Percentiles rank a stretch among this genome's conserved stretches.
Conservation (phyloP, 2,113 vertebrate species). For the Notiomystis cincta region DNA sequence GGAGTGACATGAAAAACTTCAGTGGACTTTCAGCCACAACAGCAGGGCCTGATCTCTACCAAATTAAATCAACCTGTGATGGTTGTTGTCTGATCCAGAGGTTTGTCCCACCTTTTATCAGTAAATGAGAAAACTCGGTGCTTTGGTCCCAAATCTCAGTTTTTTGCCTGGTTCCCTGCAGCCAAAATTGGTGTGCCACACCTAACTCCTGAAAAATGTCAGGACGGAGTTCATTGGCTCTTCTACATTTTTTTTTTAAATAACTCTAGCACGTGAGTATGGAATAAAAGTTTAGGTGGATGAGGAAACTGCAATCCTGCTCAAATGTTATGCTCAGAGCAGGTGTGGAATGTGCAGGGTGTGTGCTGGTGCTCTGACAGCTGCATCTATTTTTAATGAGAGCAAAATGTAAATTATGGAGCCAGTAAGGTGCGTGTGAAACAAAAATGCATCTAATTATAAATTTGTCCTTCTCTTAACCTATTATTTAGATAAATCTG, state of each 20-base stretch:
- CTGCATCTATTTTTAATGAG: background rate
- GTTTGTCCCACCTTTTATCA: background rate
- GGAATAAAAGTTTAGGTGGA: background rate
- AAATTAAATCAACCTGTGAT: background rate
- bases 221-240: background rate
- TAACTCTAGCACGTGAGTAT: background rate
- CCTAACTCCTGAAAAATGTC: background rate
- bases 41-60: background rate
- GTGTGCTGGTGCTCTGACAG: background rate
- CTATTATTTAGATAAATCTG: background rate
- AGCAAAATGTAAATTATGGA: background rate
- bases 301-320: background rate
- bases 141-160: background rate
- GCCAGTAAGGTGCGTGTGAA: background rate
- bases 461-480: background rate
- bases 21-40: no score
- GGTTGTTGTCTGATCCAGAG: background rate
- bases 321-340: background rate
- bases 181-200: background rate
- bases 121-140: background rate
- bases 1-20: background rate
- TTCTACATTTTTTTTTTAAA: background rate
- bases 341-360: background rate
- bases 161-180: background rate
- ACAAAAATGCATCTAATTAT: background rate